Percentiles rank a stretch among this genome's conserved stretches.
phyloP scores from a whole-genome alignment of 2,797 vertebrate genomes.

The Bufotes viridis region DNA sequence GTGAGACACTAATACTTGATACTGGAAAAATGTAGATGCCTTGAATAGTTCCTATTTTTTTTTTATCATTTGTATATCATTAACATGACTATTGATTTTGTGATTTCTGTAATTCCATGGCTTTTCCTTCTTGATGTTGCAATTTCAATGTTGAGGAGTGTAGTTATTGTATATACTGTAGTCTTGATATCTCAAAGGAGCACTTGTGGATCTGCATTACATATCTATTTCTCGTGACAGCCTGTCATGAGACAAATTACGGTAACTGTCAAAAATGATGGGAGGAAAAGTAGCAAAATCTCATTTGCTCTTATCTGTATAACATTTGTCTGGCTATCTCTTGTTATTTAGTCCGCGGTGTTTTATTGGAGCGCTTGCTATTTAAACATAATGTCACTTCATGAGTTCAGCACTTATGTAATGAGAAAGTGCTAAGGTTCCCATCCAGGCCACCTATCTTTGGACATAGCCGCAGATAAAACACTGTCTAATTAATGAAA shows the following conservation, averaged over 20 bases:
- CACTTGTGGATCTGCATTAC: constrained; percentile 34
- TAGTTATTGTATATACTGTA: neutral
- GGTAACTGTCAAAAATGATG: constrained; percentile 45
- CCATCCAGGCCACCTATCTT: constrained; percentile 57
- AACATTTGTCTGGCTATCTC: constrained; percentile 57
- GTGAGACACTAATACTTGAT: no score
- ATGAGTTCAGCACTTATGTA: constrained; percentile 60
- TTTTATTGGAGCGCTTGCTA: constrained; percentile 63
- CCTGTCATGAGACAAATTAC: constrained; percentile 62
- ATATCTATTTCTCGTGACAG: constrained; percentile 14
- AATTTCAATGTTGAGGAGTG: no score
- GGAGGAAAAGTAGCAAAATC: constrained; percentile 46
- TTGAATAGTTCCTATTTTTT: no score
- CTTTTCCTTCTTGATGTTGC: no score
- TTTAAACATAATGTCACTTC: constrained; percentile 65
- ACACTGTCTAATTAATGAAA: neutral
- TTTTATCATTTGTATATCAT: no score
- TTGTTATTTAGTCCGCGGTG: constrained; percentile 53
- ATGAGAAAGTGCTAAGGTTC: constrained; percentile 63
- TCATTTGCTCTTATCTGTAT: constrained; percentile 57
- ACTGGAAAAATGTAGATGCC: no score
- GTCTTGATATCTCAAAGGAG: constrained; percentile 32
- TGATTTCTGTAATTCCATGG: no score
- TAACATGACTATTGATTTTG: no score
- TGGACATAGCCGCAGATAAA: constrained; percentile 23